Evolutionary conservation across 64 coral and sea anemone genomes (phyloP).

Genomic region (Dendronephthya gigantea): DNA sequence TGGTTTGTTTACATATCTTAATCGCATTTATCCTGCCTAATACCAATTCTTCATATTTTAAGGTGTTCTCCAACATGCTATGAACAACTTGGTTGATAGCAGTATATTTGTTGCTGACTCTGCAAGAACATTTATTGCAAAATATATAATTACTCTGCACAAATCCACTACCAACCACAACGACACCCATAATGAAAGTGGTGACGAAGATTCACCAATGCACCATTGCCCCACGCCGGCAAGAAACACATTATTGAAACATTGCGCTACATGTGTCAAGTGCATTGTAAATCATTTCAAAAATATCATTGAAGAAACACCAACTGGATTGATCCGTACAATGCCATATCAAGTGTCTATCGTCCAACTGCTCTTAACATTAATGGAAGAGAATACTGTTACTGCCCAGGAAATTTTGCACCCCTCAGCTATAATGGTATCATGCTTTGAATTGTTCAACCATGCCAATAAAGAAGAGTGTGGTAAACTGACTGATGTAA

Average conservation of each 20-base stretch:
- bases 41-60: neutral
- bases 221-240: neutral
- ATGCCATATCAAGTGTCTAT: neutral
- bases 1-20: too few relatives aligned
- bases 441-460: neutral
- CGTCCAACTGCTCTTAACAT: neutral
- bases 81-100: neutral
- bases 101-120: neutral
- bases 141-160: neutral
- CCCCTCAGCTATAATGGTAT: neutral
- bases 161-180: neutral
- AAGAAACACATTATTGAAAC: neutral
- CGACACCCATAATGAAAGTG: too few relatives aligned
- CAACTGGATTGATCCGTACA: neutral
- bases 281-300: neutral
- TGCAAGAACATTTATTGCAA: neutral
- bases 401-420: neutral
- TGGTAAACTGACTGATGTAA: neutral
- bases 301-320: neutral
- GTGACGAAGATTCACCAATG: neutral
- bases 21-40: too few relatives aligned
- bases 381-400: neutral
- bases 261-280: neutral
- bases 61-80: neutral
- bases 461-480: neutral